Base-by-base conservation (phyloP, 2,888 invertebrate genomes). In the Herminia tarsipennalis region DNA sequence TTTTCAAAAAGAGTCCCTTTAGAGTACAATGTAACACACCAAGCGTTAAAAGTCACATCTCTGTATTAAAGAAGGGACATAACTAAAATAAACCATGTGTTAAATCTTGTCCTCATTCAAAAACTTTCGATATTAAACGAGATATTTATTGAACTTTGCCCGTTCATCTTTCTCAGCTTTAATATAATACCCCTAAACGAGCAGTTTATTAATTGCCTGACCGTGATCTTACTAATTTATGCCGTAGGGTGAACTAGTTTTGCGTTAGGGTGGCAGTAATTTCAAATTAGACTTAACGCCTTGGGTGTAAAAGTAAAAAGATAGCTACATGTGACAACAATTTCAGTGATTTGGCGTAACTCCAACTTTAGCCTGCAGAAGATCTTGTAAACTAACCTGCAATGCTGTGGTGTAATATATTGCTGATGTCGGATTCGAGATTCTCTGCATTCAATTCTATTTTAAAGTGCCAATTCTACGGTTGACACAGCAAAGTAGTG, bases 331-430 rank as follows among this genome's bases (percentile, higher is more conserved):
- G 28, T 38, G 30, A 20, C 29, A 10, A 30, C 37, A 44, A 16
- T 33, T 49, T 40, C 40, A 16, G 28, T 40, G 46, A 42, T 50
- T 57, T 62, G 66, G 50, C 40, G 14, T 45, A 9, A 16, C 17
- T 66, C 66, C 63, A 61, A 62, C 24, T 53, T 44, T 10, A 16
- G 9, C 2, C 24, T 16, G n/a, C 30, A 21, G 40, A 35, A 40
- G 44, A 47, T 34, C 44, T 44, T 43, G 32, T 47, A 49, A 45
- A 16, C 34, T 41, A 45, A 42, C 41, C 28, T 53, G 53, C 53
- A 65, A 24, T 56, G 29, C 48, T 20, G 40, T 34, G 29, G 29
- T 32, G 27, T 46, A 48, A 58, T 48, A 42, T 55, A 56, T 51
- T 60, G 42, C 42, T 47, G 39, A 33, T 24, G 46, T 42, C 33